phyloP scores from a whole-genome alignment of 2,113 vertebrate species.

The Grus americana region DNA sequence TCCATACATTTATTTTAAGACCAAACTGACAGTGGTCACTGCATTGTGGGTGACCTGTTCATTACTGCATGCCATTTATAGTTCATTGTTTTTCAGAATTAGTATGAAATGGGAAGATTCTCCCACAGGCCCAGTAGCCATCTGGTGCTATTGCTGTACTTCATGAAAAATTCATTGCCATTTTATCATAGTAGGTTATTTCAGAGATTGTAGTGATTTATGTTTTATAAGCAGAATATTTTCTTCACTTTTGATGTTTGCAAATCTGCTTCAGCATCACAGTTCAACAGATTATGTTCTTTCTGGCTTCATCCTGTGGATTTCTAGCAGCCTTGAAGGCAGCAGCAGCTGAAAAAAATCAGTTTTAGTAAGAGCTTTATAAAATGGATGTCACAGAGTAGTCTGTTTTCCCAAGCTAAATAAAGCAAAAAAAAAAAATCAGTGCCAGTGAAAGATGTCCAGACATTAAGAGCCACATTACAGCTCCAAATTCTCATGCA shows the following conservation, averaged over 20 bases:
- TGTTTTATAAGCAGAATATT: conserved; percentile 37
- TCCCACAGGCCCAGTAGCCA: conserved; percentile 33
- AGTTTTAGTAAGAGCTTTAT: not conserved
- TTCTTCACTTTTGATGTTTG: conserved; percentile 8
- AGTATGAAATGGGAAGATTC: not conserved
- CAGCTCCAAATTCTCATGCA: not conserved
- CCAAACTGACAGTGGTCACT: not conserved
- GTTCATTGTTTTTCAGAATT: not conserved
- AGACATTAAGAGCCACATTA: not conserved
- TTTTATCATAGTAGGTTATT: conserved; percentile 43
- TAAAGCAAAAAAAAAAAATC: not conserved
- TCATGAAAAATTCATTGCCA: conserved; percentile 53
- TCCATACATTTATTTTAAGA: not conserved
- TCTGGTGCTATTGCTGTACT: conserved; percentile 24
- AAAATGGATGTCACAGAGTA: not conserved
- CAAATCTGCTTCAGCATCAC: conserved; percentile 2
- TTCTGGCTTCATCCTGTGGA: not conserved
- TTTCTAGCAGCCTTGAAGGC: conserved; percentile 8
- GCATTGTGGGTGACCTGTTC: not conserved
- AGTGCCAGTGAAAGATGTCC: not conserved
- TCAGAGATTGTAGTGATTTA: conserved; percentile 21
- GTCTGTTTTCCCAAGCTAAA: not conserved
- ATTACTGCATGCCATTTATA: not conserved
- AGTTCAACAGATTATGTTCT: conserved; percentile 25
- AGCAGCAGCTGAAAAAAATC: not conserved